Evolutionary conservation across 2,113 vertebrate genomes (phyloP).

Genomic region (Hydrolagus affinis): DNA sequence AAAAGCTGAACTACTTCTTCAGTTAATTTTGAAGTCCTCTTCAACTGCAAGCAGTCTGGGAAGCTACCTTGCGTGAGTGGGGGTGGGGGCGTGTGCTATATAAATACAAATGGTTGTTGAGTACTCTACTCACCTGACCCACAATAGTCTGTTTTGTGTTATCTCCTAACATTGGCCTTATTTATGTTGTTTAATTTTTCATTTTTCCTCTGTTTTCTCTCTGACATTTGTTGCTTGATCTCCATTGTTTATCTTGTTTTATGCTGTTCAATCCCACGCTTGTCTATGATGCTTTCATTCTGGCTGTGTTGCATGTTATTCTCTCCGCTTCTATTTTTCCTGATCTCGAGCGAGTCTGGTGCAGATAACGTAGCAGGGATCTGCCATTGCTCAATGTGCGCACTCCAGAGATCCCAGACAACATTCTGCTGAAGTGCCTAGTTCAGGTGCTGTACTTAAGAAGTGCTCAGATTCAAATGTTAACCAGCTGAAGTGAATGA

Average conservation of each 20-base stretch:
- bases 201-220: background rate
- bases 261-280: background rate
- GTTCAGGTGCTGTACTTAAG: background rate
- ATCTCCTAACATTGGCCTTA: background rate
- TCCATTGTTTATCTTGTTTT: too few species aligned
- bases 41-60: background rate
- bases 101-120: conserved; percentile 7
- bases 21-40: background rate
- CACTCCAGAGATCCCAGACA: conserved; percentile 5
- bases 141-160: too few species aligned
- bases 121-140: background rate
- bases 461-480: background rate
- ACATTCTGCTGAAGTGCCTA: background rate
- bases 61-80: background rate
- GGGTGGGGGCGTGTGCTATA: too few species aligned
- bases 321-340: too few species aligned
- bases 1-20: too few species aligned
- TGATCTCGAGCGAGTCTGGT: background rate
- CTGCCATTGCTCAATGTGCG: background rate
- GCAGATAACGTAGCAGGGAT: background rate
- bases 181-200: background rate
- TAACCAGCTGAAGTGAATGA: background rate
- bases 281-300: background rate
- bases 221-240: background rate
- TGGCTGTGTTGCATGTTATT: too few species aligned